Conservation (phyloP, 2,888 invertebrate genomes). For the Cactoblastis cactorum region DNA sequence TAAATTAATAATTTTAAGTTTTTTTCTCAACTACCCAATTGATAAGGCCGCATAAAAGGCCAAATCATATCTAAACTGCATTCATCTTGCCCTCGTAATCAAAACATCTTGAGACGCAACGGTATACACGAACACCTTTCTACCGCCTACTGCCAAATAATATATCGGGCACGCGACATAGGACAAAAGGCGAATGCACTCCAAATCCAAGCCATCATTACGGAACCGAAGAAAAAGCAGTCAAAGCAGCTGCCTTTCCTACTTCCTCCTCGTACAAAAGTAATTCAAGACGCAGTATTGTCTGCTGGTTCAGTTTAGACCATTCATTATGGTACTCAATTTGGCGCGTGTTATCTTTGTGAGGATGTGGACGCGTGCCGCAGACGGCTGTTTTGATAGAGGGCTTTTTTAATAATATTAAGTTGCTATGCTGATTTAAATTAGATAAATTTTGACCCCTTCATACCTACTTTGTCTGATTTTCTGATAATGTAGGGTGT, state of each 20-base stretch:
- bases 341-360: constrained; percentile 76
- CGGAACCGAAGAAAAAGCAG: constrained; percentile 57
- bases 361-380: constrained; percentile 21
- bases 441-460: not conserved
- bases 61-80: constrained; percentile 2
- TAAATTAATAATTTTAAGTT: no score
- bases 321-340: constrained; percentile 69
- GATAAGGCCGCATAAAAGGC: not conserved
- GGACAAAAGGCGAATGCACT: constrained; percentile 67
- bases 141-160: constrained; percentile 47
- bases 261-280: constrained; percentile 74
- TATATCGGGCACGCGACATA: constrained; percentile 70
- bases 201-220: constrained; percentile 75
- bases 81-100: constrained; percentile 25
- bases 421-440: not conserved
- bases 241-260: constrained; percentile 70
- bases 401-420: constrained; percentile 6
- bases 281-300: constrained; percentile 71
- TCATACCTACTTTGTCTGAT: no score
- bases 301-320: constrained; percentile 66
- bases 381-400: constrained; percentile 9
- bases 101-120: constrained; percentile 67
- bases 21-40: not conserved
- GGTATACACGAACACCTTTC: constrained; percentile 70
- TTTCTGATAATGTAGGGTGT: no score